Base-by-base conservation (phyloP, 1,140 invertebrate species). In the Leucophenga varia region DNA sequence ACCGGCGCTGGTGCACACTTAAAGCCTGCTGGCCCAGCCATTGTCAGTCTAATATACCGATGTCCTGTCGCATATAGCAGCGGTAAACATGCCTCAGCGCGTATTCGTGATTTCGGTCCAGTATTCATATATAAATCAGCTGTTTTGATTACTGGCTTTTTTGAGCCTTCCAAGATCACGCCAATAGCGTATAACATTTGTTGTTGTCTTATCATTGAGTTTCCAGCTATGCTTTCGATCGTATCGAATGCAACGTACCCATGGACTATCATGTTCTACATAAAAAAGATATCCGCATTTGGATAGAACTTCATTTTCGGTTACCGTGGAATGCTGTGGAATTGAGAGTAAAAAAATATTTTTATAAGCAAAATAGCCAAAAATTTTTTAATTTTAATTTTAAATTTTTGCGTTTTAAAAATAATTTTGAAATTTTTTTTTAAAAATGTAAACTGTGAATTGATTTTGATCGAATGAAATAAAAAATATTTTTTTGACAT, bases 1-100 rank as follows among this genome's bases (percentile, higher is more conserved):
- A 67, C 54, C 0, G 63, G 63, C 31, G 67, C 1, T 6, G 63
- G 63, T 0, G 63, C 63, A 36, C 63, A 67, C 37, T 67, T 67
- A 7, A 67, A 67, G 8, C 51, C 54, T 5, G 48, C 48, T 2
- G 63, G 63, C 0, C 53, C 55, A 0, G 63, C 63, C 32, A 12
- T 42, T 17, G 43, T 41, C 1, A 67, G 25, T 2, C 30, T 49
- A 6, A 67, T 63, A 18, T 59, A 67, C 0, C 63, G 59, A 36
- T 45, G 40, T 1, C 63, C 63, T 0, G 59, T 67, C 16, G 63
- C 51, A 34, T 67, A 67, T n/a, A 67, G 51, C 54, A 67, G 37
- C 2, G 64, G 64, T 34, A 67, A 42, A 17, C 63, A 67, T 13
- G 63, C 63, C 25, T 67, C 64, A 1, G 50, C 32, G 2, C 63